These are phyloP conservation scores for Neofelis nebulosa DNA, from an alignment of 2,113 vertebrate genomes.

Conservation along the genomic window DNA sequence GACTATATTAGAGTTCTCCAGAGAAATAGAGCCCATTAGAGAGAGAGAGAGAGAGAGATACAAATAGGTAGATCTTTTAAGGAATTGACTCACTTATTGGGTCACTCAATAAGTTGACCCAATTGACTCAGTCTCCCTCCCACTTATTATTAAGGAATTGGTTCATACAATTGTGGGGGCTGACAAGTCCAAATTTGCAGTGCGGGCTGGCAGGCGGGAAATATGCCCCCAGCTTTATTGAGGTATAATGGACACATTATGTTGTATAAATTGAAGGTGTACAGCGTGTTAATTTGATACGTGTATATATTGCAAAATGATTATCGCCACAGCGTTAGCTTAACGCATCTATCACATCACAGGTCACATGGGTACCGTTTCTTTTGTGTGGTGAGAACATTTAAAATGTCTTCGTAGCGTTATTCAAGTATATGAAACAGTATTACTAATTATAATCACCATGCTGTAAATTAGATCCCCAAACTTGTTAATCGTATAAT, in stretches of 20 bases:
- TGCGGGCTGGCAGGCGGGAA: background rate
- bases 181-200: background rate
- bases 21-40: background rate
- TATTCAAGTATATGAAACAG: background rate
- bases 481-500: background rate
- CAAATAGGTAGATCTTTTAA: background rate
- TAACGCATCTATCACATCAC: background rate
- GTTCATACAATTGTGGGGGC: background rate
- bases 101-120: no score
- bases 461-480: background rate
- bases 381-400: background rate
- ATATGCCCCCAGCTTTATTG: background rate
- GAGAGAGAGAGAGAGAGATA: background rate
- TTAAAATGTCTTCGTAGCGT: background rate
- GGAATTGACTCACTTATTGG: background rate
- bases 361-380: background rate
- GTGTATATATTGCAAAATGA: background rate
- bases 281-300: no score
- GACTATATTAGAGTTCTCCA: background rate
- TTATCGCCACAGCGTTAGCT: background rate
- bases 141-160: background rate
- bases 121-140: no score
- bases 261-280: background rate
- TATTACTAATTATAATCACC: background rate
- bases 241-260: background rate